These are phyloP conservation scores for Palloptera scutellata DNA, from an alignment of 2,888 invertebrate genomes.

Conservation along the genomic window DNA sequence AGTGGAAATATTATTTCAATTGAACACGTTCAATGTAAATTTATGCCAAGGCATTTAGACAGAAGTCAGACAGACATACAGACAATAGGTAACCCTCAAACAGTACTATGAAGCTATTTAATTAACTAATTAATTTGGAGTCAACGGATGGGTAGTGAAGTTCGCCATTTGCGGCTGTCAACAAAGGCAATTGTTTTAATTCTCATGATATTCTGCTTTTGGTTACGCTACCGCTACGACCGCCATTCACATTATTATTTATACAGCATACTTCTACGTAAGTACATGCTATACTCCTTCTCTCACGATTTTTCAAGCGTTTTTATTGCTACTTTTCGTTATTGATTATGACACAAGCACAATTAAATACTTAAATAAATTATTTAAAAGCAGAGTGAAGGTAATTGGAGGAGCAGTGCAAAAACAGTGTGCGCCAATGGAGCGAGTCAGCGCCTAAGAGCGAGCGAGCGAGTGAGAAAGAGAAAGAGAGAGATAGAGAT, in stretches of 20 bases:
- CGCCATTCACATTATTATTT: not conserved
- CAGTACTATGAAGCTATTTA: not conserved
- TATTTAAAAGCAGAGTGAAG: not conserved
- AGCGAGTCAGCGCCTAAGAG: no score
- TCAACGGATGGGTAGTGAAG: not conserved
- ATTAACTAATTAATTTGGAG: constrained; percentile 3
- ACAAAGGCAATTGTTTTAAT: not conserved
- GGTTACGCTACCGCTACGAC: no score
- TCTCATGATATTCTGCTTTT: not conserved
- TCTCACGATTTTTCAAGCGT: no score
- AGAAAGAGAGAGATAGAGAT: no score
- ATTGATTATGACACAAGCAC: constrained; percentile 1
- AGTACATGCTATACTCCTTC: no score
- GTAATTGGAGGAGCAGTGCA: not conserved
- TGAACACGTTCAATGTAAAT: not conserved
- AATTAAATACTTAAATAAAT: constrained; percentile 2
- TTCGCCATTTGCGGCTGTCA: not conserved
- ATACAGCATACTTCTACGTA: no score
- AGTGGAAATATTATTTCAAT: not conserved
- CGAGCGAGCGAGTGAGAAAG: no score
- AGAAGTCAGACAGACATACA: not conserved
- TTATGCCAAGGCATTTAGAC: not conserved
- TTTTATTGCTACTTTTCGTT: not conserved
- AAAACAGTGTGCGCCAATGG: not conserved
- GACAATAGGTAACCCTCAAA: not conserved